Conservation (phyloP, 1,140 invertebrate species). For the Pentalonia nigronervosa region DNA sequence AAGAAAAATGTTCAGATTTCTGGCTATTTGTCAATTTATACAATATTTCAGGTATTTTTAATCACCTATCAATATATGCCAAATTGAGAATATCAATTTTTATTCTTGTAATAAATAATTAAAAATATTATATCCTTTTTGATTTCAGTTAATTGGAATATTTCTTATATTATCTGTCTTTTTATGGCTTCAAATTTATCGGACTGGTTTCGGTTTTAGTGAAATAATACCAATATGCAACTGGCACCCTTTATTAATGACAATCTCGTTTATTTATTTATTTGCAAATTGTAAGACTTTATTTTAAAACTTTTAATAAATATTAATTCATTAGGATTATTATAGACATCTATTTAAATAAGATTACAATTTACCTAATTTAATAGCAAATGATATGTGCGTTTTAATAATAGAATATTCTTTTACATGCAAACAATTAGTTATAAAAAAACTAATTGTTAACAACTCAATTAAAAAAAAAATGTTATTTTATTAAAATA, state of each 20-base stretch:
- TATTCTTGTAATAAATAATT: neutral
- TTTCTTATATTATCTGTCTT: slow-evolving; percentile 59
- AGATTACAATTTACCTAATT: too few relatives aligned
- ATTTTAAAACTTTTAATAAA: neutral
- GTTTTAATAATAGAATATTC: too few relatives aligned
- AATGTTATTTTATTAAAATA: too few relatives aligned
- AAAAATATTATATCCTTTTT: neutral
- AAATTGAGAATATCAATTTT: neutral
- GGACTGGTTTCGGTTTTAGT: slow-evolving; percentile 79
- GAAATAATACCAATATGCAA: slow-evolving; percentile 76
- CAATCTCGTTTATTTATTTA: slow-evolving; percentile 82
- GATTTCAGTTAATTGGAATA: slow-evolving; percentile 58
- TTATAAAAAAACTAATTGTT: too few relatives aligned
- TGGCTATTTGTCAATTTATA: slow-evolving; percentile 1
- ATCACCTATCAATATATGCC: too few relatives aligned
- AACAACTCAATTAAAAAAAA: too few relatives aligned
- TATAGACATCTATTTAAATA: too few relatives aligned
- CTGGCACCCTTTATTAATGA: slow-evolving; percentile 90
- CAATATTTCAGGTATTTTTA: neutral
- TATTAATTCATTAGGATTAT: neutral
- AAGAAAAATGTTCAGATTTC: neutral
- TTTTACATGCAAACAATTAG: too few relatives aligned
- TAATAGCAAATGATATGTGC: too few relatives aligned
- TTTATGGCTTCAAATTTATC: slow-evolving; percentile 59
- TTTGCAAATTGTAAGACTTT: slow-evolving; percentile 80